Evolutionary conservation across 2,888 invertebrate genomes (phyloP), one percentile per base, ranked within the genome.

Genomic region (Drosophila neoperkinsi): DNA sequence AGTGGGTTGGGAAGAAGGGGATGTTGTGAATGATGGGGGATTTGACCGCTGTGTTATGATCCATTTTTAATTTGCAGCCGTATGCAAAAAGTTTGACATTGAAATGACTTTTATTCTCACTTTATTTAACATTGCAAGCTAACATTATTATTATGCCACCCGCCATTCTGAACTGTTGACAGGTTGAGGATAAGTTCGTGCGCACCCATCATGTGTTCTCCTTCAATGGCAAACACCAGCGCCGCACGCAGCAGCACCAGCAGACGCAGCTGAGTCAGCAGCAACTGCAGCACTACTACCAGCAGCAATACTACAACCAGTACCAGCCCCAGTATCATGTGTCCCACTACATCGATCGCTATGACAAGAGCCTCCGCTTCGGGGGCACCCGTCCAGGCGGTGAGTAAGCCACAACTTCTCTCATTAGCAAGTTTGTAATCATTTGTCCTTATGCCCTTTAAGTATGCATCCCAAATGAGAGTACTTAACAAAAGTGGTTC

Each of bases 101-200:
- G 69, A 86, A 87, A 79, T 84, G 82, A 86, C 88, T 77, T 89
- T 81, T 72, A 71, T 52, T 52, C 53, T 41, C 46, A 69, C 67
- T 72, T 72, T 55, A 67, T 71, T 80, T 62, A 80, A 69, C 38
- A 62, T 58, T 73, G 59, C 64, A 70, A 71, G 55, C 69, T 50
- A 58, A 60, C 68, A 50, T 43, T 53, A 60, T 55, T 49, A 60
- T 52, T 18, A 18, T 38, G 18, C 9, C 9, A 28, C 43, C 18
- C 36, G 11, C 41, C 13, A 46, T 38, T 16, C 11, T 59, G 49
- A 46, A 61, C 31, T 46, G 38, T 62, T 63, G 43, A 74, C 90
- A 93, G 93, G 93, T 93, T 76, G 93, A 93, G 76, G 93, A 93
- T 66, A 93, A 93, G 81, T 90, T 88, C 75, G 91, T 93, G 51